Conservation (phyloP, 2,888 invertebrate genomes). For the Lymantria dispar region DNA sequence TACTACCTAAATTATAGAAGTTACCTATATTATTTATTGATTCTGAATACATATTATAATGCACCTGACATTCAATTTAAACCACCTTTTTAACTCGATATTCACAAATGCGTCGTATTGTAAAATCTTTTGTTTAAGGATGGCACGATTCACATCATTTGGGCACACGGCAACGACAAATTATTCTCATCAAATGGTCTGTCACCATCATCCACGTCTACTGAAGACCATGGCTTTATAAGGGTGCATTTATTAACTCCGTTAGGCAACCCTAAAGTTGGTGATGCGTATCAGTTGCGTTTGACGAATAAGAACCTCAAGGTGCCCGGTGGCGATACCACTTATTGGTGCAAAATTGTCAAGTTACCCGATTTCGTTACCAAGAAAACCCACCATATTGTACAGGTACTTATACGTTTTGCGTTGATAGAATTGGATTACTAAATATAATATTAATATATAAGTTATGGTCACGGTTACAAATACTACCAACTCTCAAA, state of each 20-base stretch:
- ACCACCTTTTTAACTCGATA: background rate
- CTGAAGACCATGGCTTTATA: slow-evolving; percentile 87
- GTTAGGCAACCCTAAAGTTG: slow-evolving; percentile 56
- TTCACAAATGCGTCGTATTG: background rate
- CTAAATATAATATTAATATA: too few species aligned
- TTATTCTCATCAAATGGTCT: slow-evolving; percentile 86
- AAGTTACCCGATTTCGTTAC: slow-evolving; percentile 87
- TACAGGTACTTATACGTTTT: slow-evolving; percentile 77
- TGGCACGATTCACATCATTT: slow-evolving; percentile 94
- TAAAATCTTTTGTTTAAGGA: slow-evolving; percentile 79
- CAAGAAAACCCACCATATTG: slow-evolving; percentile 88
- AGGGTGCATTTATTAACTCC: slow-evolving; percentile 86
- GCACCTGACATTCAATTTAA: background rate
- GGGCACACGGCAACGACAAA: slow-evolving; percentile 90
- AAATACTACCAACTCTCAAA: too few species aligned
- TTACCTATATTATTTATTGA: too few species aligned
- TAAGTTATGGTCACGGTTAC: too few species aligned
- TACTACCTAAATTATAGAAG: too few species aligned
- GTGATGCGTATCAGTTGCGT: slow-evolving; percentile 80
- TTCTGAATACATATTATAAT: too few species aligned
- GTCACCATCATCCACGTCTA: slow-evolving; percentile 77
- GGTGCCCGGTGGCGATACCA: slow-evolving; percentile 94
- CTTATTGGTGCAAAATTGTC: slow-evolving; percentile 97
- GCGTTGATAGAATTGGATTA: too few species aligned
- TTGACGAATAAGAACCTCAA: slow-evolving; percentile 85